Evolutionary conservation across 2,888 invertebrate genomes (phyloP).

Genomic region (Phortica okadai): DNA sequence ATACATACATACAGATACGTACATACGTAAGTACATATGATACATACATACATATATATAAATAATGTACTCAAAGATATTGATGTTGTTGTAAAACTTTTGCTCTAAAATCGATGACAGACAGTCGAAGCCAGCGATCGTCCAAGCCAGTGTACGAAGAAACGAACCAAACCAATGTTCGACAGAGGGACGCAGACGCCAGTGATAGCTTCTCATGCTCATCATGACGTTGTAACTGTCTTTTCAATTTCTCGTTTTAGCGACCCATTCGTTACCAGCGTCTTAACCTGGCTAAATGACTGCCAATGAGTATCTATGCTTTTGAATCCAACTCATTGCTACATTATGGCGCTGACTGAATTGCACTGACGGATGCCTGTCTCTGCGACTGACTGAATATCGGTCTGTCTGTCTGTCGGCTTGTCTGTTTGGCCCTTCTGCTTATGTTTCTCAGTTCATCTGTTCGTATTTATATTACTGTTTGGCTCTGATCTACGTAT

Average conservation of each 20-base stretch:
- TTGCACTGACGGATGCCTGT: neutral
- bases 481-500: neutral
- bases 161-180: neutral
- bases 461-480: slow-evolving; percentile 1
- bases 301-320: neutral
- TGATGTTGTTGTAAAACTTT: slow-evolving; percentile 58
- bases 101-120: slow-evolving; percentile 38
- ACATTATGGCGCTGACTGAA: neutral
- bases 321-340: neutral
- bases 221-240: slow-evolving; percentile 69
- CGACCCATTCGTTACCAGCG: slow-evolving; percentile 15
- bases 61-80: no score
- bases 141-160: neutral
- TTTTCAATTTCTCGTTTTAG: slow-evolving; percentile 51
- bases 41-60: no score
- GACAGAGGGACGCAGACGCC: neutral
- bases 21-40: slow-evolving; percentile 40
- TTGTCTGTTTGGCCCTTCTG: neutral
- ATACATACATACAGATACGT: slow-evolving; percentile 24
- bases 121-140: neutral
- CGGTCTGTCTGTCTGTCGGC: neutral
- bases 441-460: neutral
- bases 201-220: slow-evolving; percentile 47
- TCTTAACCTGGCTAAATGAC: neutral
- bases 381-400: neutral